These are phyloP conservation scores for Heteromormyrus szaboi DNA, from an alignment of 2,797 vertebrate species.

Conservation along the genomic window DNA sequence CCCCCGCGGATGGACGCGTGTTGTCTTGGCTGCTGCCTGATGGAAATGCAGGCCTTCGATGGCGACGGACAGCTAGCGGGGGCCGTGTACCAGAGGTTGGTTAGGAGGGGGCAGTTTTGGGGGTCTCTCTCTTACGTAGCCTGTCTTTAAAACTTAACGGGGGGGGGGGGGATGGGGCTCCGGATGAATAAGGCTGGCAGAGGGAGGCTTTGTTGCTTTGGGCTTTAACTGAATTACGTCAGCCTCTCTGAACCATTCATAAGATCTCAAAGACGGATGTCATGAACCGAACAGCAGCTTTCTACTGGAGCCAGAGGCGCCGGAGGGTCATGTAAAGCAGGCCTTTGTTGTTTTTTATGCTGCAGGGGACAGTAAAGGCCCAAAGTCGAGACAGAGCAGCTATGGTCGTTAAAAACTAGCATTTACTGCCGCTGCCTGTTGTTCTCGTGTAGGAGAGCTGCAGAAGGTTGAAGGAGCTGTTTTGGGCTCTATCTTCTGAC, in stretches of 20 bases:
- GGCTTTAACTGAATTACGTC: not conserved
- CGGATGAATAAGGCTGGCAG: constrained; percentile 36
- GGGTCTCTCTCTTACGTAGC: not conserved
- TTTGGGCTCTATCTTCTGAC: not conserved
- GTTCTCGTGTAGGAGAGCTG: not conserved
- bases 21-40: constrained; percentile 67
- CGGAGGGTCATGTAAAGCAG: constrained; percentile 29
- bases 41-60: constrained; percentile 64
- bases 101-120: not conserved
- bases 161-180: constrained; percentile 13
- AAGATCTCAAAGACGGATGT: not conserved
- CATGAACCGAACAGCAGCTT: not conserved
- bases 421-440: not conserved
- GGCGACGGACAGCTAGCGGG: constrained; percentile 54
- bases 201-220: not conserved
- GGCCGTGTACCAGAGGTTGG: constrained; percentile 38
- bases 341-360: constrained; percentile 29
- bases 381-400: not conserved
- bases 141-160: not conserved
- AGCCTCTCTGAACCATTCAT: constrained; percentile 14
- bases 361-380: not conserved
- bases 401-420: not conserved
- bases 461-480: not conserved
- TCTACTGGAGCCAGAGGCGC: constrained; percentile 19
- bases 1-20: constrained; percentile 54